Evolutionary conservation across 2,888 invertebrate species (phyloP), one percentile per base, ranked within the genome.

Genomic region (Pollenia griseotomentosa): DNA sequence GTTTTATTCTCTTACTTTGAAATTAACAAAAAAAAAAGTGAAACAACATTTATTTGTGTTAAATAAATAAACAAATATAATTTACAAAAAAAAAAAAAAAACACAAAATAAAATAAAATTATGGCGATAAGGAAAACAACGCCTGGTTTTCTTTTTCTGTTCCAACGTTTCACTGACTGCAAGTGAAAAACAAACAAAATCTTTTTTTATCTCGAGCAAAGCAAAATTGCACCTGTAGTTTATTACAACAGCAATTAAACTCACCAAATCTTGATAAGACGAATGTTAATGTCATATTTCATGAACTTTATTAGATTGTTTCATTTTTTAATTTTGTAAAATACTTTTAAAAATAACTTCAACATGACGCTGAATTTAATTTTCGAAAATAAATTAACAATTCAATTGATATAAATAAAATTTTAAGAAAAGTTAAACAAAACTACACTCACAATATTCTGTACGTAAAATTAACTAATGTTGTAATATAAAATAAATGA

Each of bases 11-110:
- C 23, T n/a, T 46, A n/a, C 19, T 51, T 59, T 33, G 5, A 33
- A 55, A 12, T n/a, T n/a, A n/a, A n/a, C n/a, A n/a, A 19, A 19
- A 14, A 9, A 53, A 48, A 48, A 68, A 16, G 53, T 14, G 14
- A 40, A 77, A 55, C 55, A 82, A 23, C 70, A 71, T 80, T 84
- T 83, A 77, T 84, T 86, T 83, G 44, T 63, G 66, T 74, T 84
- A 87, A 87, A 81, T 74, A 84, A 84, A 81, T 81, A 87, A 87
- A 81, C 77, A 73, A 79, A 71, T 81, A 66, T 80, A 75, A 85
- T 78, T 75, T 46, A 68, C 33, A 44, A 14, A 33, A 59, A 79
- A 79, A 79, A 11, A 79, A 57, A 19, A 48, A 55, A 14, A n/a
- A 44, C 71, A 51, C 42, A 51, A 19, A 19, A 19, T 19, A 19